Evolutionary conservation across 2,797 vertebrate genomes (phyloP).

Genomic region (Tapera naevia): DNA sequence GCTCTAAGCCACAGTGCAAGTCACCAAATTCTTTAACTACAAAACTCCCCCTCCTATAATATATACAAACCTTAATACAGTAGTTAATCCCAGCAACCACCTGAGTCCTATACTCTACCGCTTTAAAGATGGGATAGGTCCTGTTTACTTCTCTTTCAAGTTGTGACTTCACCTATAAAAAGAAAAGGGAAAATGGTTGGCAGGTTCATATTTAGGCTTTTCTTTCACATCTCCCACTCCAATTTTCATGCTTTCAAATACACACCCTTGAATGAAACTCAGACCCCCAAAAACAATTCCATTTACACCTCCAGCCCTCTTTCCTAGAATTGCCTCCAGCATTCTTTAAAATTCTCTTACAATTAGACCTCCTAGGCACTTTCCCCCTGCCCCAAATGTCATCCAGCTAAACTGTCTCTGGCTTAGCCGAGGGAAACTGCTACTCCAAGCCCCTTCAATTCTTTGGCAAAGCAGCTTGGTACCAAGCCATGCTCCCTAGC

Average conservation of each 20-base stretch:
- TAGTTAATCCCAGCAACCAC: conserved; percentile 51
- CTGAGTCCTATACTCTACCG: background rate
- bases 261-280: background rate
- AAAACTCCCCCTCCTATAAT: background rate
- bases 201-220: background rate
- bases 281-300: background rate
- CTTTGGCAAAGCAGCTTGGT: background rate
- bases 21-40: no score
- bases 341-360: background rate
- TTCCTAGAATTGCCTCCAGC: background rate
- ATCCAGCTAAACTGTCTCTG: background rate
- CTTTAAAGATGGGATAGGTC: background rate
- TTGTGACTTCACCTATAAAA: conserved; percentile 48
- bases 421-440: background rate
- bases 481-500: background rate
- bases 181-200: background rate
- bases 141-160: background rate
- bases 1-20: no score
- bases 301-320: background rate
- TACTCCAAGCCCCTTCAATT: background rate
- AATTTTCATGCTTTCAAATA: background rate
- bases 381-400: background rate
- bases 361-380: background rate
- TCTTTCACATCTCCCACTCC: background rate
- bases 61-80: conserved; percentile 64